These are phyloP conservation scores for Tachina fera DNA, from an alignment of 2,888 invertebrate species.

Conservation along the genomic window DNA sequence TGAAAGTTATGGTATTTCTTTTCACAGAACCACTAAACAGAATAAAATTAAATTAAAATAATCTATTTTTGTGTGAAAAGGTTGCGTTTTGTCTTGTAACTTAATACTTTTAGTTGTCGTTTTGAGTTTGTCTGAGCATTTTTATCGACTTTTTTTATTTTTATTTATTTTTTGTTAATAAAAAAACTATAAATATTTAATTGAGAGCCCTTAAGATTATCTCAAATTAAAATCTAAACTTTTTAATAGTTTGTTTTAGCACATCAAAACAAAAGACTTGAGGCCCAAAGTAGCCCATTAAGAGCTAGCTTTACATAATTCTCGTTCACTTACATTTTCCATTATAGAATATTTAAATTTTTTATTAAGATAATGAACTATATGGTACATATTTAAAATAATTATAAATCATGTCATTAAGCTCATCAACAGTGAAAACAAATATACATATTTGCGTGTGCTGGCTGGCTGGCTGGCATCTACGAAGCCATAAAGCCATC, in stretches of 20 bases:
- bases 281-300: slow-evolving; percentile 19
- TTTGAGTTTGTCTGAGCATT: no score
- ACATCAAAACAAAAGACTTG: slow-evolving; percentile 44
- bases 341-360: slow-evolving; percentile 39
- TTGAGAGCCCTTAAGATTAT: slow-evolving; percentile 5
- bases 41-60: no score
- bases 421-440: slow-evolving; percentile 57
- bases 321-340: slow-evolving; percentile 25
- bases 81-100: no score
- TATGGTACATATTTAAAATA: slow-evolving; percentile 46
- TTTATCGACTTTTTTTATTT: background rate
- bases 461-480: slow-evolving; percentile 34
- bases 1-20: no score
- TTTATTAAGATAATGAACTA: slow-evolving; percentile 23
- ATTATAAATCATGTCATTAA: slow-evolving; percentile 68
- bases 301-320: slow-evolving; percentile 6
- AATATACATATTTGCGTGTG: slow-evolving; percentile 64
- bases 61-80: no score
- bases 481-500: slow-evolving; percentile 38
- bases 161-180: background rate
- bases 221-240: background rate
- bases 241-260: background rate
- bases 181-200: background rate
- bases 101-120: no score
- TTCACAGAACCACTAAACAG: no score